Evolutionary conservation across 2,888 invertebrate species (phyloP).

Genomic region (Limnephilus auricula): DNA sequence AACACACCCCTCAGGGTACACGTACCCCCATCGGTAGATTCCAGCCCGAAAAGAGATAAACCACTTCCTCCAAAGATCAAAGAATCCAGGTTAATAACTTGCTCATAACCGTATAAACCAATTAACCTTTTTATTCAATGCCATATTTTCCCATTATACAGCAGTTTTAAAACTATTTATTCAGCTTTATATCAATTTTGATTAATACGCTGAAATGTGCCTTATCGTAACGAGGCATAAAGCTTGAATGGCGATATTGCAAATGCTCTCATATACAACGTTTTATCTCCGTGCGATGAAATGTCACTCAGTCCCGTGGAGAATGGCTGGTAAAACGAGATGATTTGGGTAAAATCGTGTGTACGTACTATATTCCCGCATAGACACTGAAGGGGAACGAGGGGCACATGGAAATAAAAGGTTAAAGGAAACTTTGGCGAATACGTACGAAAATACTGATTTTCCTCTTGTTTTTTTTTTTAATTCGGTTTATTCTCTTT

Average conservation of each 20-base stretch:
- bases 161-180: not conserved
- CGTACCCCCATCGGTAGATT: not conserved
- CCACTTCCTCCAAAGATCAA: not conserved
- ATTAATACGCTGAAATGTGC: conserved; percentile 10
- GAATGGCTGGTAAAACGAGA: conserved; percentile 66
- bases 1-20: conserved; percentile 17
- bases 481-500: not conserved
- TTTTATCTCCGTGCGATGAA: conserved; percentile 30
- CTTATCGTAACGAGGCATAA: conserved; percentile 4
- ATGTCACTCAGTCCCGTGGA: conserved; percentile 54
- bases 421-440: not conserved
- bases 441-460: not conserved
- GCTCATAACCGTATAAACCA: not conserved
- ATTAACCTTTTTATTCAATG: conserved; percentile 28
- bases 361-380: conserved; percentile 64
- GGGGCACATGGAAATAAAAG: conserved; percentile 63
- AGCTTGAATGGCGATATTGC: not conserved
- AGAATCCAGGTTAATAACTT: not conserved
- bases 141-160: not conserved
- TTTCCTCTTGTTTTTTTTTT: not conserved
- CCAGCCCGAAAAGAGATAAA: not conserved
- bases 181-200: conserved; percentile 23
- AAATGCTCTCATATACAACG: not conserved
- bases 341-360: conserved; percentile 68
- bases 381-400: conserved; percentile 66